Percentiles rank a stretch among this genome's conserved stretches.
Conservation (phyloP, 2,113 vertebrate genomes). For the Muscicapa adusta region DNA sequence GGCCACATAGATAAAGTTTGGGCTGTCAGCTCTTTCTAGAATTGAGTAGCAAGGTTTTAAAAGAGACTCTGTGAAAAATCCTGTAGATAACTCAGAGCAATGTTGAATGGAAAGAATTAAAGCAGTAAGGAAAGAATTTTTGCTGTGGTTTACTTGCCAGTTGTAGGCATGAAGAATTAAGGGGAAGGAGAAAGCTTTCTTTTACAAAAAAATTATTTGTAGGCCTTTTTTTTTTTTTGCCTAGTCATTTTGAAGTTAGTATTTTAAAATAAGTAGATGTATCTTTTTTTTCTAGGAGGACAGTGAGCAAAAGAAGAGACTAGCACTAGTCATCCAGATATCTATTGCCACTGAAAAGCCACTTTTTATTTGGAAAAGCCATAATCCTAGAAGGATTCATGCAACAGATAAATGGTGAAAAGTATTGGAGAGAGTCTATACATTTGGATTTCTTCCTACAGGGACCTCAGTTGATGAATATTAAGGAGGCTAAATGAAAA, state of each 20-base stretch:
- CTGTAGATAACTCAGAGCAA: background rate
- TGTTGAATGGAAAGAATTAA: background rate
- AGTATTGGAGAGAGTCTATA: background rate
- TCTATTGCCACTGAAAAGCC: background rate
- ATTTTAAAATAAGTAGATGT: background rate
- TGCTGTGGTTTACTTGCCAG: background rate
- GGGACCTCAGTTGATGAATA: background rate
- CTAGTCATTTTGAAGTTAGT: background rate
- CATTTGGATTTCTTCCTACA: background rate
- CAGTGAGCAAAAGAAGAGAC: background rate
- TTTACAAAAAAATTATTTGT: background rate
- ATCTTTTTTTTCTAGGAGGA: background rate
- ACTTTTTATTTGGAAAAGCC: background rate
- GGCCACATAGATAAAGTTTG: background rate
- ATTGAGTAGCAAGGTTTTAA: background rate
- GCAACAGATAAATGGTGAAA: background rate
- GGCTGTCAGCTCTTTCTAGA: background rate
- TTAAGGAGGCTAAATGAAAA: background rate
- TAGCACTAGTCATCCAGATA: background rate
- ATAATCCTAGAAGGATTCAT: background rate
- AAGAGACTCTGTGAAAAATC: background rate
- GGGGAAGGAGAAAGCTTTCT: background rate
- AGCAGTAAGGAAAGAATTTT: background rate
- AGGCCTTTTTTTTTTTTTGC: accelerated
- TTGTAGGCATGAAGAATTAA: background rate